Percentiles rank a stretch among this genome's conserved stretches.
Conservation (phyloP, 1,140 invertebrate species). For the Gryon sp. region DNA sequence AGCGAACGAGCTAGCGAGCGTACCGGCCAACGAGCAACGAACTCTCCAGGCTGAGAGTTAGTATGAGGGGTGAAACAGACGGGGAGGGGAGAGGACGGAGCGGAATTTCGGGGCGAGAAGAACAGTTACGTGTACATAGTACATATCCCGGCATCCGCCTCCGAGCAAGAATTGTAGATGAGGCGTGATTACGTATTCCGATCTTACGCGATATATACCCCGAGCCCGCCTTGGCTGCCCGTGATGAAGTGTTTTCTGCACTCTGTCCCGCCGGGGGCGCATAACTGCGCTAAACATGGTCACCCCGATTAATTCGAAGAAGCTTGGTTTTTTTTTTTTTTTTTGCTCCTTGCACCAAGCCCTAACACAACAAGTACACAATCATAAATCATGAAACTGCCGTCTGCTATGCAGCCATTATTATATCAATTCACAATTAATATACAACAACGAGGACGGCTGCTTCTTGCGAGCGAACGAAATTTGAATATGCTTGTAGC, state of each 20-base stretch:
- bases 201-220: slow-evolving; percentile 71
- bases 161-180: slow-evolving; percentile 74
- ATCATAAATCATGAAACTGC: slow-evolving; percentile 53
- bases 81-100: too few species aligned
- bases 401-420: slow-evolving; percentile 36
- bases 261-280: slow-evolving; percentile 57
- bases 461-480: slow-evolving; percentile 12
- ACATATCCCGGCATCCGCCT: slow-evolving; percentile 47
- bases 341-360: slow-evolving; percentile 40
- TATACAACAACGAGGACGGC: slow-evolving; percentile 33
- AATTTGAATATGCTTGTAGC: slow-evolving; percentile 30
- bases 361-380: slow-evolving; percentile 31
- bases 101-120: slow-evolving; percentile 54
- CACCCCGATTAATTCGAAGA: slow-evolving; percentile 58
- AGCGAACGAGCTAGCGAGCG: too few species aligned
- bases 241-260: slow-evolving; percentile 75
- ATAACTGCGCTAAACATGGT: slow-evolving; percentile 56
- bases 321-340: too few species aligned
- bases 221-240: slow-evolving; percentile 49
- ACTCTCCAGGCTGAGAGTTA: slow-evolving; percentile 2
- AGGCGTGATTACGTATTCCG: slow-evolving; percentile 75
- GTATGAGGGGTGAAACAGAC: too few species aligned
- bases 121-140: slow-evolving; percentile 54
- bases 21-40: slow-evolving; percentile 17
- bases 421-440: slow-evolving; percentile 64